Evolutionary conservation across 1,140 invertebrate genomes (phyloP), one percentile per base, ranked within the genome.

Genomic region (Holcopasites calliopsidis): DNA sequence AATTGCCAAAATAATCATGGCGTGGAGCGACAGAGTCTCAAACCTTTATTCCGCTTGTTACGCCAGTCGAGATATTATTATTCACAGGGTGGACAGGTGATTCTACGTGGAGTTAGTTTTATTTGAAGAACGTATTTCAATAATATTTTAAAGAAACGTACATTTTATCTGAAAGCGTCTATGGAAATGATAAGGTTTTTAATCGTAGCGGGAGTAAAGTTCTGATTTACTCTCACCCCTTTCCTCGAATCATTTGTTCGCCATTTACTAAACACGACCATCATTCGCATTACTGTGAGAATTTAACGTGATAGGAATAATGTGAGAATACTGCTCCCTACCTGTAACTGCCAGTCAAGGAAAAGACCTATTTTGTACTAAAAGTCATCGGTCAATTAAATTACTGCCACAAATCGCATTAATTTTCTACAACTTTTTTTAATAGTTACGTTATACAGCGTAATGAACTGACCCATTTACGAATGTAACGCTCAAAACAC

Each of bases 1-100:
- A 84, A 84, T 77, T 84, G 83, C 83, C 82, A 84, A 84, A 84
- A 80, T 72, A 80, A 75, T 62, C 64, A 58, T 69, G 58, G 50
- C 77, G 75, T 31, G 65, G 54, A 68, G 64, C 49, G 71, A 75
- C 52, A 68, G 61, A 81, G 60, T 80, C 60, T 73, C 49, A 49
- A n/a, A 71, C 66, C 54, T 82, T 77, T 60, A 66, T 61, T 82
- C 61, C 52, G 66, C 16, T 21, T 61, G 66, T 61, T 69, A 47
- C 52, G 73, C 54, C 78, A 61, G 69, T 31, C 8, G 44, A 26
- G 50, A 6, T 31, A 10, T 10, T 3, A 10, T n/a, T n/a, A n/a
- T n/a, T n/a, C n/a, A 16, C 4, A 13, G 11, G 72, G 33, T 73
- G 52, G 65, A 61, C 76, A n/a, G 23, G 23, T 21, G 26, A 16